phyloP scores from a whole-genome alignment of 2,797 vertebrate species.

The Phoeniculus purpureus region DNA sequence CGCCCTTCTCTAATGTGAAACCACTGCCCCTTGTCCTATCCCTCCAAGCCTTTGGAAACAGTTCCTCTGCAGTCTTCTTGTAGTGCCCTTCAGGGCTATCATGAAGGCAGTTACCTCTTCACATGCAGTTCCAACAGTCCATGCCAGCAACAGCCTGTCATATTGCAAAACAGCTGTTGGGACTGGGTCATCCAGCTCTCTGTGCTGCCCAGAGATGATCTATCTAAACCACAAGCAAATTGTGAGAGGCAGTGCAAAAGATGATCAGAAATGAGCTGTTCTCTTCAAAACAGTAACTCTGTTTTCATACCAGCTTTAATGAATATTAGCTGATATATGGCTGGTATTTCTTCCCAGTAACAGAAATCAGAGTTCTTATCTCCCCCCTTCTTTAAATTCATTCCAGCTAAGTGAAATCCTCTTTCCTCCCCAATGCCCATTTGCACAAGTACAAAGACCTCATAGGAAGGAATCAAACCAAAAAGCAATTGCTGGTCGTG shows the following conservation, averaged over 20 bases:
- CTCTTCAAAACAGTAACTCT: not conserved
- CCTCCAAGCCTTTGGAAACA: too few species aligned
- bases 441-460: not conserved
- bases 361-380: not conserved
- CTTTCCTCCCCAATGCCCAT: accelerated
- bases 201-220: not conserved
- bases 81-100: too few species aligned
- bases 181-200: not conserved
- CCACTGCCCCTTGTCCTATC: too few species aligned
- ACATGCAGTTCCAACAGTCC: not conserved
- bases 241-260: not conserved
- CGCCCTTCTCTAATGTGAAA: too few species aligned
- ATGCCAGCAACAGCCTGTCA: not conserved
- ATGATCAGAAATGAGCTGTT: not conserved
- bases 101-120: not conserved
- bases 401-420: not conserved
- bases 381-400: not conserved
- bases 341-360: not conserved
- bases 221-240: not conserved
- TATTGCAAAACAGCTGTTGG: too few species aligned
- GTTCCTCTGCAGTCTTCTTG: too few species aligned
- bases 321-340: not conserved
- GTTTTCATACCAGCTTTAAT: not conserved
- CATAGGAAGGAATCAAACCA: not conserved
- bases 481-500: not conserved